phyloP scores from a whole-genome alignment of 92 coral and sea anemone genomes.

The Palythoa grandiflora region DNA sequence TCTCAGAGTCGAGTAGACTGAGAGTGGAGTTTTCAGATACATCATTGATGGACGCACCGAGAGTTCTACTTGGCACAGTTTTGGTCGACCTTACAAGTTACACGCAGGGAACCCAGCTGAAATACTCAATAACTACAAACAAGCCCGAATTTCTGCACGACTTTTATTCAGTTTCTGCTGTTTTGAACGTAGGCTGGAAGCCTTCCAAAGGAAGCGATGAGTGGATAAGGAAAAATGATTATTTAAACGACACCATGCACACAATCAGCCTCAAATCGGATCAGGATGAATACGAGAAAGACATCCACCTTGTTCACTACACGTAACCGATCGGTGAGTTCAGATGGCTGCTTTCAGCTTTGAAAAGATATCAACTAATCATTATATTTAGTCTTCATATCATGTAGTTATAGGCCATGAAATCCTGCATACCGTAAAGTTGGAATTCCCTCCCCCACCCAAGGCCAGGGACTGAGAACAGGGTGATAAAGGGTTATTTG shows the following conservation, averaged over 20 bases:
- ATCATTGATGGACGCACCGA: conserved; percentile 45
- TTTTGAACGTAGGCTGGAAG: conserved; percentile 67
- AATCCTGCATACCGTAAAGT: too few relatives aligned
- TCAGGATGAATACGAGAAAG: conserved; percentile 22
- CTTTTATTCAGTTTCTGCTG: conserved; percentile 58
- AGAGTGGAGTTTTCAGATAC: conserved; percentile 58
- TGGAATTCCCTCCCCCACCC: too few relatives aligned
- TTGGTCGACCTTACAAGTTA: conserved; percentile 32
- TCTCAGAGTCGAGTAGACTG: conserved; percentile 37
- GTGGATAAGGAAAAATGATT: conserved; percentile 56
- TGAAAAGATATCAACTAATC: too few relatives aligned
- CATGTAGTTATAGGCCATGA: too few relatives aligned
- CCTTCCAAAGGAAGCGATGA: conserved; percentile 39
- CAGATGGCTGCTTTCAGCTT: not conserved
- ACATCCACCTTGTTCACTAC: conserved; percentile 47
- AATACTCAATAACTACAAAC: conserved; percentile 56
- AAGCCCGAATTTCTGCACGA: conserved; percentile 40
- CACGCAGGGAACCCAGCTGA: conserved; percentile 38
- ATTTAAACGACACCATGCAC: conserved; percentile 53
- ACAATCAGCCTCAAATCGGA: conserved; percentile 41
- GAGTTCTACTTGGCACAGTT: conserved; percentile 39
- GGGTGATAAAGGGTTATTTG: too few relatives aligned
- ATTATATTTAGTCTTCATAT: too few relatives aligned
- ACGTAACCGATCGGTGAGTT: conserved; percentile 4
- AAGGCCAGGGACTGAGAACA: too few relatives aligned